phyloP scores from a whole-genome alignment of 2,888 invertebrate genomes.

The Melanchra persicariae region DNA sequence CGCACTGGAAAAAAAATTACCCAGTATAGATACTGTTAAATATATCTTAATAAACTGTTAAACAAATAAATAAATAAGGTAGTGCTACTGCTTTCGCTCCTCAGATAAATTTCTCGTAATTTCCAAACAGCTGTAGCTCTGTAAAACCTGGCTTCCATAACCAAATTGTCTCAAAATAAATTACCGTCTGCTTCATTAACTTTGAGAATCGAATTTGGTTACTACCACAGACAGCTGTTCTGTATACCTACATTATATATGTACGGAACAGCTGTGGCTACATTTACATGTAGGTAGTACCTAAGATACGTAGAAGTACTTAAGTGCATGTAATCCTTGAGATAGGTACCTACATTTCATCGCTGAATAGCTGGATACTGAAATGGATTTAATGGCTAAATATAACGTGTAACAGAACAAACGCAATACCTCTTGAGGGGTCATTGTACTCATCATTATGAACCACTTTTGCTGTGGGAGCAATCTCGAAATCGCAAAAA shows the following conservation, averaged over 20 bases:
- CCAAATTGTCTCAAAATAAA: not conserved
- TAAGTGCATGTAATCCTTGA: not conserved
- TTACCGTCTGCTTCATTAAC: conserved; percentile 1
- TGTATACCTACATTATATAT: not conserved
- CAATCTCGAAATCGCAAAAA: too few species aligned
- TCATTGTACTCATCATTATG: too few species aligned
- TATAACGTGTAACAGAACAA: too few species aligned
- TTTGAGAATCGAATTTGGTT: conserved; percentile 10
- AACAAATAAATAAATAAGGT: too few species aligned
- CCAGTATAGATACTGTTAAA: too few species aligned
- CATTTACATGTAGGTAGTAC: not conserved
- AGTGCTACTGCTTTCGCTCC: not conserved
- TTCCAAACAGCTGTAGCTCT: not conserved
- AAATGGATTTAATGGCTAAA: too few species aligned
- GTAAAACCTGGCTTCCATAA: not conserved
- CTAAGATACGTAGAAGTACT: not conserved
- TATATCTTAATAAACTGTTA: too few species aligned
- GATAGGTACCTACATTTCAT: not conserved
- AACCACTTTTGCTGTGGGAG: too few species aligned
- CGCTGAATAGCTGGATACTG: too few species aligned
- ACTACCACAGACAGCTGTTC: not conserved
- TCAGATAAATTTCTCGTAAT: not conserved
- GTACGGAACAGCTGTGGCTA: not conserved
- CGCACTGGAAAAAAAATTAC: too few species aligned
- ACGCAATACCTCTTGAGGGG: too few species aligned